phyloP scores from a whole-genome alignment of 2,888 invertebrate species.

The Selenia dentaria region DNA sequence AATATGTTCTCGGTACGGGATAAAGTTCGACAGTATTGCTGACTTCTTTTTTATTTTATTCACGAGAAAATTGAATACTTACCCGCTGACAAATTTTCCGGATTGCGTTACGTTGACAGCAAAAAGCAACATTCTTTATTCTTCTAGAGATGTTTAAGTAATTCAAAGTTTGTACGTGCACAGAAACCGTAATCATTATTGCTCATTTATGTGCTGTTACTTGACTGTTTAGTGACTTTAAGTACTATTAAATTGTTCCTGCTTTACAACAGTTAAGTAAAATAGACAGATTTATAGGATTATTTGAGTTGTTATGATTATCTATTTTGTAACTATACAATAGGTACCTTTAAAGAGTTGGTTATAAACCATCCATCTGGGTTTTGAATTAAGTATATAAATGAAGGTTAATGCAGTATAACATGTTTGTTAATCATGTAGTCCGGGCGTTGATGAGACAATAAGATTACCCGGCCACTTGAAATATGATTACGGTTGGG shows the following conservation, averaged over 20 bases:
- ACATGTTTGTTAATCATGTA: slow-evolving; percentile 53
- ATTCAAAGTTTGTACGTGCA: slow-evolving; percentile 23
- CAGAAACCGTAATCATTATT: slow-evolving; percentile 23
- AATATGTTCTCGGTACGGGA: slow-evolving; percentile 45
- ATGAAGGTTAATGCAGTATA: slow-evolving; percentile 47
- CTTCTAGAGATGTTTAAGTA: slow-evolving; percentile 16
- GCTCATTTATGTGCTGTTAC: slow-evolving; percentile 24
- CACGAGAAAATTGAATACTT: slow-evolving; percentile 31
- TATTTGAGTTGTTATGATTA: slow-evolving; percentile 13
- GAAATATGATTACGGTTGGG: slow-evolving; percentile 67
- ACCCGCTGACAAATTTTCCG: slow-evolving; percentile 31
- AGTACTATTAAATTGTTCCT: slow-evolving; percentile 18
- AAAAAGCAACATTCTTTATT: slow-evolving; percentile 15
- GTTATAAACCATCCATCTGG: slow-evolving; percentile 30
- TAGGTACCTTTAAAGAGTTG: slow-evolving; percentile 34
- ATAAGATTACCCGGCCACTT: slow-evolving; percentile 55
- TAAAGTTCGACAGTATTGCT: slow-evolving; percentile 33
- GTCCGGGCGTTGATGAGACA: slow-evolving; percentile 53
- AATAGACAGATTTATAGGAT: slow-evolving; percentile 9
- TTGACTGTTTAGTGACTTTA: slow-evolving; percentile 23
- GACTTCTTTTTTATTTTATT: slow-evolving; percentile 34
- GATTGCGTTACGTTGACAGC: slow-evolving; percentile 17
- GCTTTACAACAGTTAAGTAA: slow-evolving; percentile 12
- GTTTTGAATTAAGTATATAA: slow-evolving; percentile 45
- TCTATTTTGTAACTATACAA: slow-evolving; percentile 36